These are phyloP conservation scores for Lymantria monacha DNA, from an alignment of 2,888 invertebrate genomes.

Conservation along the genomic window DNA sequence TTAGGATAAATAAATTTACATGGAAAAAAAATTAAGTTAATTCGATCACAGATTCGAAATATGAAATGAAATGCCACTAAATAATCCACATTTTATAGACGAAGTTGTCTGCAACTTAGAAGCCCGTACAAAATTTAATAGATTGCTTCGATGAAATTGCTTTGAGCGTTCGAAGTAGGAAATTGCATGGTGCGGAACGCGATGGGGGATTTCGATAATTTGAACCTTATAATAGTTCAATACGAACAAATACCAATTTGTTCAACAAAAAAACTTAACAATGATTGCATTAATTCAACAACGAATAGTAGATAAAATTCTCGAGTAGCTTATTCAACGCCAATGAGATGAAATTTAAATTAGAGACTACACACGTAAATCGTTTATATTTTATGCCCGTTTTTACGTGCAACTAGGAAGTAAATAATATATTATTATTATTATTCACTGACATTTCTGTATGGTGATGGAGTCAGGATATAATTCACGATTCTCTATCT, in stretches of 20 bases:
- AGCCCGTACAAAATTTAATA: conserved; percentile 34
- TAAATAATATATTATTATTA: too few species aligned
- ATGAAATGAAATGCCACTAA: not conserved
- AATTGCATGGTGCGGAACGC: conserved; percentile 35
- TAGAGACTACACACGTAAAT: not conserved
- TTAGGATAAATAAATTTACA: too few species aligned
- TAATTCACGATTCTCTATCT: too few species aligned
- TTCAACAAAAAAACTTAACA: conserved; percentile 1
- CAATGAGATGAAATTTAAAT: not conserved
- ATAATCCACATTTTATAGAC: conserved; percentile 12
- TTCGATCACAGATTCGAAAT: not conserved
- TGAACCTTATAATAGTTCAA: conserved; percentile 11
- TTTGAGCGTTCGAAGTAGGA: conserved; percentile 38
- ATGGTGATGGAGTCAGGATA: too few species aligned
- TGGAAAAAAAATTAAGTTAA: too few species aligned
- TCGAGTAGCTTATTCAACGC: not conserved
- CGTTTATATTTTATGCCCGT: not conserved
- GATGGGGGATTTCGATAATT: conserved; percentile 22
- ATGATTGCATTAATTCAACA: conserved; percentile 30
- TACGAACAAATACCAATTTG: too few species aligned
- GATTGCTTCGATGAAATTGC: conserved; percentile 43
- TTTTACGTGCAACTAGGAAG: too few species aligned
- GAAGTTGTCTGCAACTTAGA: conserved; percentile 18
- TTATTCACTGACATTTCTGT: too few species aligned
- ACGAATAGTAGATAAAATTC: conserved; percentile 5